Base-by-base conservation (phyloP, 1,140 invertebrate species). In the Tenebrio molitor region DNA sequence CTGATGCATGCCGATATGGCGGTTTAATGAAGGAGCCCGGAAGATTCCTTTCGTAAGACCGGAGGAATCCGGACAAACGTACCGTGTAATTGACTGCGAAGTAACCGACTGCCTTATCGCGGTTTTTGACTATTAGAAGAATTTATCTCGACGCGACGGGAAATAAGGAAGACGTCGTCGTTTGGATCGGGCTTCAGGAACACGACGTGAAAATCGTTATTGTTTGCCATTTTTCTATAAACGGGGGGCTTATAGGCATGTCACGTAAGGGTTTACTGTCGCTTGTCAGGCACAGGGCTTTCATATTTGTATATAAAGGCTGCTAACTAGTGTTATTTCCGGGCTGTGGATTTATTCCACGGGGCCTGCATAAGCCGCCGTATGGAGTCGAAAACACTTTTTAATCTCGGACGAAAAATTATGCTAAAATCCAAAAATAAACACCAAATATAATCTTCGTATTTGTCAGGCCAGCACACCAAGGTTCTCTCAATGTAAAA, bases 31-130 rank as follows among this genome's bases (percentile, higher is more conserved):
- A 10, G 21, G 50, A 29, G 36, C 12, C 36, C 12, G 36, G 36
- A 39, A 39, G 36, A 39, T 39, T 2, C 36, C 8, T 29, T 29
- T 29, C 25, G 8, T 29, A 29, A 29, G 8, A 50, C 19, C 44
- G 19, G 12, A 58, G 50, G 23, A 58, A 58, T 58, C 50, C 12
- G 10, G 50, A 10, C 21, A 58, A 58, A 58, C 50, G 50, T 58
- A 58, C 19, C 50, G 23, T 58, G 23, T 29, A 58, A 58, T 58
- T 29, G 50, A 58, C 50, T 29, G 50, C 50, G 12, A 58, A 58
- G 6, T 21, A 15, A 19, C 15, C 44, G 44, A 21, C 10, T 8
- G 50, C 23, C 23, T 58, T 29, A 58, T 12, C 50, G 23, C 50
- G 23, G 23, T 58, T 58, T 58, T 29, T 53, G 2, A 39, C 36